These are phyloP conservation scores for Shargacucullia verbasci DNA, from an alignment of 2,888 invertebrate species.

Conservation along the genomic window DNA sequence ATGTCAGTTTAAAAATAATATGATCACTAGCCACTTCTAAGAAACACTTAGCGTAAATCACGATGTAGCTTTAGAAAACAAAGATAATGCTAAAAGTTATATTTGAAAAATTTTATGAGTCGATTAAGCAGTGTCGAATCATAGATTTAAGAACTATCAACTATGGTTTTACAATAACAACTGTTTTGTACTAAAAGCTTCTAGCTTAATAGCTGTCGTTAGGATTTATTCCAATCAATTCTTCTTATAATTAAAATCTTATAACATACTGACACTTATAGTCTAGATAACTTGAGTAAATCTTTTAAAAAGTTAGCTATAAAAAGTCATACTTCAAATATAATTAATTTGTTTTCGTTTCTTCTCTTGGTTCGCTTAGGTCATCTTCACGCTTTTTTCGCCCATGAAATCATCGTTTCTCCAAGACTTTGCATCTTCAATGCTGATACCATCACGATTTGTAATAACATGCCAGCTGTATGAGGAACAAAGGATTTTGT, in stretches of 20 bases:
- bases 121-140: neutral
- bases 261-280: no score
- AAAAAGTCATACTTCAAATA: no score
- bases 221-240: no score
- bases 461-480: conserved; percentile 9
- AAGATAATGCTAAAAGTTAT: conserved; percentile 2
- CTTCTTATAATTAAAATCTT: no score
- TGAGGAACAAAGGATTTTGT: conserved; percentile 36
- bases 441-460: conserved; percentile 40
- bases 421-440: conserved; percentile 34
- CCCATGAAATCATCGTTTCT: conserved; percentile 49
- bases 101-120: neutral
- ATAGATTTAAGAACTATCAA: neutral
- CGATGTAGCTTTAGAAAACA: neutral
- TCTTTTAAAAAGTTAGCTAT: no score
- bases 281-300: no score
- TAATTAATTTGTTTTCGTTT: conserved; percentile 15
- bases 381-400: conserved; percentile 44
- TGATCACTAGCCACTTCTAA: conserved; percentile 6
- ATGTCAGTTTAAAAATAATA: conserved; percentile 12
- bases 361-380: conserved; percentile 34
- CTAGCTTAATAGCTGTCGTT: no score
- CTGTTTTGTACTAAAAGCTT: no score
- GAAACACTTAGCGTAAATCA: neutral
- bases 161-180: neutral